A percentile compares a stretch with the other conserved stretches of the same genome.
Evolutionary conservation across 2,888 invertebrate genomes (phyloP).

Genomic region (Lepidocyrtinus sp.): DNA sequence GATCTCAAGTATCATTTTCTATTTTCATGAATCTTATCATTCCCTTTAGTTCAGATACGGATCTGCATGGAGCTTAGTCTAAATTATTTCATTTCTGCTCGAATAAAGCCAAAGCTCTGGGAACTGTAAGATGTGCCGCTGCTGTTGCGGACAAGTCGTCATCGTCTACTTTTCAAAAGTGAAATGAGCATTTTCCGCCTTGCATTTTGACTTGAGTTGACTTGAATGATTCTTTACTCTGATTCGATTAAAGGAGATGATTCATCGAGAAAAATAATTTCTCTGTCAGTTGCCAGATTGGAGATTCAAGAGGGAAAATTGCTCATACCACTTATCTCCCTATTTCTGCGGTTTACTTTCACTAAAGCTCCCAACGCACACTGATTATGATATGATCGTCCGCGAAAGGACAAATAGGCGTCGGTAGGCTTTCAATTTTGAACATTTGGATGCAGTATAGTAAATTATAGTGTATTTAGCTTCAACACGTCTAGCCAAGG

Average conservation of each 20-base stretch:
- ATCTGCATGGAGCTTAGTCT: background rate
- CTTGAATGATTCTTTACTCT: conserved; percentile 35
- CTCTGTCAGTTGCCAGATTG: conserved; percentile 8
- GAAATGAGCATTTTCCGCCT: too few relatives aligned
- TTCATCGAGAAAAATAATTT: conserved; percentile 52
- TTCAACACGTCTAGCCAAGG: too few relatives aligned
- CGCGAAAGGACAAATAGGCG: too few relatives aligned
- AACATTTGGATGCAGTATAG: too few relatives aligned
- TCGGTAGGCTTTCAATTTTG: too few relatives aligned
- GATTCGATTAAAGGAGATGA: conserved; percentile 67
- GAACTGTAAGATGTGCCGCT: too few relatives aligned
- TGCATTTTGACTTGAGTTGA: conserved; percentile 10
- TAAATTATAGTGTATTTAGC: too few relatives aligned
- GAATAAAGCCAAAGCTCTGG: conserved; percentile 37
- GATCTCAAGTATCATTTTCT: background rate
- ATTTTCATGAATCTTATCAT: background rate
- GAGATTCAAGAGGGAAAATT: too few relatives aligned
- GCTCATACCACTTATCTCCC: too few relatives aligned
- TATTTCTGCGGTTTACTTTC: too few relatives aligned
- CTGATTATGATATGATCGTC: too few relatives aligned
- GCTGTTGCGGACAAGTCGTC: background rate
- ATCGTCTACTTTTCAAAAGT: background rate
- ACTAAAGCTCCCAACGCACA: too few relatives aligned
- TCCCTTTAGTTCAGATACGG: background rate
- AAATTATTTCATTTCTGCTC: conserved; percentile 33